Base-by-base conservation (phyloP, 2,113 vertebrate genomes). In the Pterocles burchelli region DNA sequence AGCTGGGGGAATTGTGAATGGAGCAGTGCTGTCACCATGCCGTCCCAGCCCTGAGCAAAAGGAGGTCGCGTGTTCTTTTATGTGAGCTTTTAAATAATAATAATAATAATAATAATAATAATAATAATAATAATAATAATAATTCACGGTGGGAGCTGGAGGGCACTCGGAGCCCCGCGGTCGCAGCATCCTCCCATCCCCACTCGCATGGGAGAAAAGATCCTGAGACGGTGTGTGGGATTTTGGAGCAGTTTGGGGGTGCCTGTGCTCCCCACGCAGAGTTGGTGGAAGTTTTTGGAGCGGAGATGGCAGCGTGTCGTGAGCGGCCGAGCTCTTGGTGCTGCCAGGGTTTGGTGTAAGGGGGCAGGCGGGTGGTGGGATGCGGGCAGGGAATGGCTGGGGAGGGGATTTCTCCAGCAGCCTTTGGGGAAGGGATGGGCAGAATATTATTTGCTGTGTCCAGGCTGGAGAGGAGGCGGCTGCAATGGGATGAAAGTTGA, bases 301-400 rank as follows among this genome's bases (percentile, higher is more conserved):
- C 3, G 2, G 67, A 43, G 41, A 8, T 26, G 58, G 66, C 71
- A 34, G 38, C 0, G 1, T 26, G 31, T 5, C 0, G 8, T 0
- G 8, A 34, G 46, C 3, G 2, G 43, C 1, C 1, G 51, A 49
- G 59, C 41, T 66, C 67, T 52, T 1, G 6, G 55, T 3, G 10
- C 52, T 68, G 61, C 88, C 3, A 4, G 10, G 29, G 19, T 52
- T 84, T 76, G 52, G 80, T 72, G 29, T 33, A 12, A 4, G 29
- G 52, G n/a, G 20, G 45, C 49, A 43, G 84, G 38, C 2, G 0
- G 4, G 38, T 1, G 0, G 4, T 7, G 46, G 65, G 85, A 26
- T 58, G 46, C 8, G 9, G 83, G 75, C 48, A 68, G 41, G 67
- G 58, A 85, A 11, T 34, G 28, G 45, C 57, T 3, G 21, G 45